phyloP scores from a whole-genome alignment of 2,113 vertebrate genomes.

The Cichladusa arquata region DNA sequence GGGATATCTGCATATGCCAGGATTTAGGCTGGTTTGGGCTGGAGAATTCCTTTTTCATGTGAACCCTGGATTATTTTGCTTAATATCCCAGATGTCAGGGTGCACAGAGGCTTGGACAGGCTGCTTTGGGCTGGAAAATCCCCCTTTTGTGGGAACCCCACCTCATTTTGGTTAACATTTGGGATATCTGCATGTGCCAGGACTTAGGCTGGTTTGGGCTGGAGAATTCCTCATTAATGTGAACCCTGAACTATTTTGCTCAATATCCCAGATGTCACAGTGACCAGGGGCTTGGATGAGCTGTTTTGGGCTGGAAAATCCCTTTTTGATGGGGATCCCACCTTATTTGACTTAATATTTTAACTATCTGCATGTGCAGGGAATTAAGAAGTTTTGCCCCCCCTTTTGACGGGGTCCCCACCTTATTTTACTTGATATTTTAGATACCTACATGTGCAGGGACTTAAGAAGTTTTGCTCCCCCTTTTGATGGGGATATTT shows the following conservation, averaged over 20 bases:
- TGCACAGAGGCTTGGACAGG: not conserved
- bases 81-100: not conserved
- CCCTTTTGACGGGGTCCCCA: too few relatives aligned
- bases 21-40: not conserved
- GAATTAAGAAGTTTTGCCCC: too few relatives aligned
- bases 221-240: too few relatives aligned
- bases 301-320: too few relatives aligned
- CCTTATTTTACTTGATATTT: not conserved
- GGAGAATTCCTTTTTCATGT: too few relatives aligned
- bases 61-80: not conserved
- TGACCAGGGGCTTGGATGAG: too few relatives aligned
- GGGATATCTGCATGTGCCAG: rapidly evolving
- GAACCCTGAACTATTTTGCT: too few relatives aligned
- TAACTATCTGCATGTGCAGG: rapidly evolving
- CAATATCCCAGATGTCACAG: too few relatives aligned
- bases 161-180: not conserved
- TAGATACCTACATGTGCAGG: rapidly evolving
- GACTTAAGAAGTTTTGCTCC: too few relatives aligned
- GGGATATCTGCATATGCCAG: rapidly evolving
- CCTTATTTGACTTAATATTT: not conserved
- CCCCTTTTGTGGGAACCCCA: not conserved
- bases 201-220: too few relatives aligned
- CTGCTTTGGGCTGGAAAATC: not conserved
- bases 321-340: not conserved
- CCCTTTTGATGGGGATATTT: not conserved